These are phyloP conservation scores for Trogon melanurus DNA, from an alignment of 2,113 vertebrate species.

Conservation along the genomic window DNA sequence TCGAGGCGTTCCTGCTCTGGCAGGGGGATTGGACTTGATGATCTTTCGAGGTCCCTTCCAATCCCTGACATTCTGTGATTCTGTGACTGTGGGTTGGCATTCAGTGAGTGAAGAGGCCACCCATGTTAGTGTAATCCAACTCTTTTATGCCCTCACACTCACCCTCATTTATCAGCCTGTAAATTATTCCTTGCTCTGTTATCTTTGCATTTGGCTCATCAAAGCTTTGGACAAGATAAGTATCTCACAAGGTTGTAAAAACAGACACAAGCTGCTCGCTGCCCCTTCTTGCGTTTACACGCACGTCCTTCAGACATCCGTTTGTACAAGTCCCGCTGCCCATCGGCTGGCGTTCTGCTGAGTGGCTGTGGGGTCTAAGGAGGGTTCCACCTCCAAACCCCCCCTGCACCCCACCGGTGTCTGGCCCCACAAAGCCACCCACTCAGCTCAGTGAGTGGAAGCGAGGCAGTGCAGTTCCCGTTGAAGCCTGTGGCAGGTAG, in stretches of 20 bases:
- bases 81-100: not conserved
- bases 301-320: accelerated
- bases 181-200: not conserved
- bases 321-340: not conserved
- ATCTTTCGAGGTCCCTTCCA: too few species aligned
- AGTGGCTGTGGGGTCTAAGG: not conserved
- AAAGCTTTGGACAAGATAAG: not conserved
- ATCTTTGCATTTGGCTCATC: not conserved
- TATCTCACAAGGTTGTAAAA: not conserved
- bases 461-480: accelerated
- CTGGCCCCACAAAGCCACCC: accelerated
- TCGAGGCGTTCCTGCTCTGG: too few species aligned
- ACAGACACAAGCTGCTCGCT: not conserved
- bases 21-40: too few species aligned
- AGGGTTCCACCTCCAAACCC: not conserved
- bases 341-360: not conserved
- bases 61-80: too few species aligned
- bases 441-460: not conserved
- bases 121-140: not conserved
- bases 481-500: not conserved
- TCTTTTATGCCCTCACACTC: not conserved
- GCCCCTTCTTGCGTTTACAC: not conserved
- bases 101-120: not conserved
- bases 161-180: not conserved
- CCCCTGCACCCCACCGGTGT: not conserved